phyloP scores from a whole-genome alignment of 2,797 vertebrate genomes.

The Fistularia tabacaria region DNA sequence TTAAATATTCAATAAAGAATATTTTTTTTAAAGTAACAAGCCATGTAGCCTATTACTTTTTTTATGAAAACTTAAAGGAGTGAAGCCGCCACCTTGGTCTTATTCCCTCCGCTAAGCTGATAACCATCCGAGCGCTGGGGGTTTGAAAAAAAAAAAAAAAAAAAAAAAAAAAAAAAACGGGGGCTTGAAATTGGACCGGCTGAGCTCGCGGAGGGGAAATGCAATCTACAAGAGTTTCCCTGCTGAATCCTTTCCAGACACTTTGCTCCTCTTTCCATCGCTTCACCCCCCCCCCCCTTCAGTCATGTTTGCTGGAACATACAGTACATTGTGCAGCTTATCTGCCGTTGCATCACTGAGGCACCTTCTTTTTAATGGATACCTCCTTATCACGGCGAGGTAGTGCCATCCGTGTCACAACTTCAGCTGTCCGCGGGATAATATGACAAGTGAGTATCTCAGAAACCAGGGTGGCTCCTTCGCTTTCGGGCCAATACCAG shows the following conservation, averaged over 20 bases:
- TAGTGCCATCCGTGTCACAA: conserved; percentile 49
- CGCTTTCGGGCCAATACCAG: too few species aligned
- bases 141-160: conserved; percentile 49
- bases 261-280: conserved; percentile 20
- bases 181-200: conserved; percentile 66
- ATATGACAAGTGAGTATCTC: not conserved
- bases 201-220: conserved; percentile 57
- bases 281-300: conserved; percentile 12
- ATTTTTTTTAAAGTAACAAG: too few species aligned
- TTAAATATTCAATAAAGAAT: too few species aligned
- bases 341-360: conserved; percentile 58
- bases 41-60: too few species aligned
- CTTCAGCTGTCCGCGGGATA: not conserved
- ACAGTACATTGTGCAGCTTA: conserved; percentile 54
- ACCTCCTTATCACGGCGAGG: conserved; percentile 60
- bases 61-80: too few species aligned
- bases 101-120: conserved; percentile 61
- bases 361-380: conserved; percentile 54
- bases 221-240: conserved; percentile 73
- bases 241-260: conserved; percentile 50
- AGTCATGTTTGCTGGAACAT: conserved; percentile 58
- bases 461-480: not conserved
- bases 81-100: too few species aligned
- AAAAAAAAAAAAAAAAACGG: conserved; percentile 34
- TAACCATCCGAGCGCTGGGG: conserved; percentile 71